A percentile compares a stretch with the other conserved stretches of the same genome.
Evolutionary conservation across 2,888 invertebrate genomes (phyloP).

Genomic region (Proisotoma minuta): DNA sequence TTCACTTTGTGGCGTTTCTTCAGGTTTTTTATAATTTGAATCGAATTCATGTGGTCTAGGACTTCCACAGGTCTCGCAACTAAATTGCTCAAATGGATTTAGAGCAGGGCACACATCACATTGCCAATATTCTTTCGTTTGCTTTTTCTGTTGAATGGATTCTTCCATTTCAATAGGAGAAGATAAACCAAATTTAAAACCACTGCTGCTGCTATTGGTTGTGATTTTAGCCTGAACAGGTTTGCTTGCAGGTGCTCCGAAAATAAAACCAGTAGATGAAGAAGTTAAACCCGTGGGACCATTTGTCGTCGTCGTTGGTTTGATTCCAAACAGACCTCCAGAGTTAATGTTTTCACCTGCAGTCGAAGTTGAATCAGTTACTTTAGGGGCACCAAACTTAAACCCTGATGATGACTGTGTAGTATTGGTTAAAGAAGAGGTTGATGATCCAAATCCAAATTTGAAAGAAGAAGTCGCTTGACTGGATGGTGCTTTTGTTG

Average conservation of each 20-base stretch:
- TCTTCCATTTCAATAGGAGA: background rate
- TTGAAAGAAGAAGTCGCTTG: constrained; percentile 21
- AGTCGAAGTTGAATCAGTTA: background rate
- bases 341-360: constrained; percentile 2
- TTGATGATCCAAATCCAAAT: constrained; percentile 20
- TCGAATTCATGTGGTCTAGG: constrained; percentile 8
- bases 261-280: constrained; percentile 1
- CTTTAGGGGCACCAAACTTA: background rate
- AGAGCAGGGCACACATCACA: background rate
- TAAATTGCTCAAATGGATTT: background rate
- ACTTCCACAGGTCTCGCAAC: constrained; percentile 2
- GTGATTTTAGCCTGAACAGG: constrained; percentile 10
- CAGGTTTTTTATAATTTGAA: background rate
- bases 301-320: background rate
- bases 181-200: constrained; percentile 14
- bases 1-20: background rate
- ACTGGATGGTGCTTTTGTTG: no score
- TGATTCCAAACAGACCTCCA: background rate
- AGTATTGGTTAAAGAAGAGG: constrained; percentile 5
- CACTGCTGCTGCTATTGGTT: background rate
- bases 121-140: background rate
- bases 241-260: background rate
- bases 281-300: background rate
- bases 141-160: background rate
- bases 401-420: no score